phyloP scores from a whole-genome alignment of 92 coral and sea anemone species.

The Heliopora coerulea region DNA sequence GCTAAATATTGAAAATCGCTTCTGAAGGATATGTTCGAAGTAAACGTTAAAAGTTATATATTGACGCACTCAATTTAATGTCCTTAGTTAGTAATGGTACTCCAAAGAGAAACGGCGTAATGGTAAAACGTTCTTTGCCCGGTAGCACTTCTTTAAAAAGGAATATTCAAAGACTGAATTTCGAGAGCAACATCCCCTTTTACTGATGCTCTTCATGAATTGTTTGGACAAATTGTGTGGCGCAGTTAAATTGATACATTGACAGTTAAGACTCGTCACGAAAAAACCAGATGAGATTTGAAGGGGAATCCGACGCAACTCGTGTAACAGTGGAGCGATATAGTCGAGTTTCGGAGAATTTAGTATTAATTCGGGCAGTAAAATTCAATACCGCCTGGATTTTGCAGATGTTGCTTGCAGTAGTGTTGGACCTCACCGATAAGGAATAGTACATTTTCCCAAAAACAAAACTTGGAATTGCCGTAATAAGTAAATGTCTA shows the following conservation, averaged over 20 bases:
- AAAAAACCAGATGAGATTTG: slow-evolving; percentile 11
- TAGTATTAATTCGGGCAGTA: slow-evolving; percentile 24
- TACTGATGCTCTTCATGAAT: slow-evolving; percentile 24
- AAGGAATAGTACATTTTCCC: slow-evolving; percentile 47
- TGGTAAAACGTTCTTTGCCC: slow-evolving; percentile 38
- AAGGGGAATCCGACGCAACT: slow-evolving; percentile 33
- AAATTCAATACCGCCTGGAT: slow-evolving; percentile 43
- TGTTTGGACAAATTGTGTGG: background rate
- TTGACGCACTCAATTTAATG: slow-evolving; percentile 21
- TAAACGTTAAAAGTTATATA: slow-evolving; percentile 24
- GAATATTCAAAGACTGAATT: slow-evolving; percentile 20
- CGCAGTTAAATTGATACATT: slow-evolving; percentile 21
- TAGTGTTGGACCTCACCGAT: background rate
- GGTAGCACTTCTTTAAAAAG: slow-evolving; percentile 25
- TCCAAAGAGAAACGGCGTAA: slow-evolving; percentile 34
- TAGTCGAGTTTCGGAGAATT: slow-evolving; percentile 26
- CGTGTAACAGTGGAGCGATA: slow-evolving; percentile 22
- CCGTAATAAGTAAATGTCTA: slow-evolving; percentile 38
- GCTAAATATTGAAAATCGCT: no score
- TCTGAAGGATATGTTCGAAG: background rate
- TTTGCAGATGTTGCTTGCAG: slow-evolving; percentile 39
- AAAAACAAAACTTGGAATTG: slow-evolving; percentile 39
- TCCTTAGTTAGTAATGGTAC: background rate
- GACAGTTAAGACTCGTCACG: slow-evolving; percentile 38
- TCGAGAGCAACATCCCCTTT: no score